A percentile compares a stretch with the other conserved stretches of the same genome.
Conservation (phyloP, 1,140 invertebrate genomes). For the Zaprionus vittiger region DNA sequence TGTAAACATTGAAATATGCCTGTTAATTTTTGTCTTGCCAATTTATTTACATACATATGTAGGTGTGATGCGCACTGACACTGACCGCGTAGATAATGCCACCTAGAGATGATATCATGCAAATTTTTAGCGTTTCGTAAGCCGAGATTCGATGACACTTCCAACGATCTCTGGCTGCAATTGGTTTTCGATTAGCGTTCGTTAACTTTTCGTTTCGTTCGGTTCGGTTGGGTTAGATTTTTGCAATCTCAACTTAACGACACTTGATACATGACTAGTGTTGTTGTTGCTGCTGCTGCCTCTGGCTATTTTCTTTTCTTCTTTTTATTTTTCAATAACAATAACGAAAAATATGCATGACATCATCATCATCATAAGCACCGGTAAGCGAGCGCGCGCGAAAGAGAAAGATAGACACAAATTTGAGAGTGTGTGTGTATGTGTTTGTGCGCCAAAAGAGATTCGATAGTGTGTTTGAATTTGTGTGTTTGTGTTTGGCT, state of each 20-base stretch:
- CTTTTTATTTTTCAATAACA: constrained; percentile 71
- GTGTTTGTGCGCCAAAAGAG: constrained; percentile 19
- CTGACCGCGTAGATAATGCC: constrained; percentile 29
- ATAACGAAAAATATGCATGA: constrained; percentile 79
- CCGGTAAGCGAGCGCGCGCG: constrained; percentile 35
- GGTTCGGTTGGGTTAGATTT: constrained; percentile 8
- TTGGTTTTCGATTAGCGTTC: constrained; percentile 41
- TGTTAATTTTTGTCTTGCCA: constrained; percentile 38
- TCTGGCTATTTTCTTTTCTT: constrained; percentile 47
- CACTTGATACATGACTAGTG: constrained; percentile 37
- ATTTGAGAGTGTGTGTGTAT: constrained; percentile 19
- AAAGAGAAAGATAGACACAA: constrained; percentile 41
- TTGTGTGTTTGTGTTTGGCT: constrained; percentile 20
- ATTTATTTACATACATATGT: constrained; percentile 20
- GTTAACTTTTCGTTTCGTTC: constrained; percentile 8
- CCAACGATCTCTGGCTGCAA: constrained; percentile 30
- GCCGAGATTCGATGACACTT: constrained; percentile 32
- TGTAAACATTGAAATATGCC: constrained; percentile 22
- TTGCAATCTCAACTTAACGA: constrained; percentile 25
- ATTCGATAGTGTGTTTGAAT: constrained; percentile 3
- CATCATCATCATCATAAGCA: constrained; percentile 62
- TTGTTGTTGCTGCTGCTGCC: constrained; percentile 21
- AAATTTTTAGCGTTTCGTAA: constrained; percentile 48
- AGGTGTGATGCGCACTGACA: constrained; percentile 29
- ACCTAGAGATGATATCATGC: constrained; percentile 47